phyloP scores from a whole-genome alignment of 2,888 invertebrate species.

The Platycheirus albimanus region DNA sequence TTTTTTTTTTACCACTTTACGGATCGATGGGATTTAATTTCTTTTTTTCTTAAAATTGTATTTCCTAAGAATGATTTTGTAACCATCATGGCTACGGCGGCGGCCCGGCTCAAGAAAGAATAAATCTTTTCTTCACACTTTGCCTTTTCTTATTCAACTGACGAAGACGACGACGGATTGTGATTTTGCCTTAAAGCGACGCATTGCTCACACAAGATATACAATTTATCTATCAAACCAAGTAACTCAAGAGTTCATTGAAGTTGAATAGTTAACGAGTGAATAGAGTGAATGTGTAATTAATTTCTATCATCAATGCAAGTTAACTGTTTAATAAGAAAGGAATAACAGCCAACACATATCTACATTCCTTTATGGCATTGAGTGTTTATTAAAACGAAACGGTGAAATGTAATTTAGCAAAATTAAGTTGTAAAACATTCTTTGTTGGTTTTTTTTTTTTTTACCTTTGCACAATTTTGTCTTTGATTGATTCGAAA shows the following conservation, averaged over 20 bases:
- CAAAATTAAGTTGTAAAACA: constrained; percentile 46
- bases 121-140: constrained; percentile 36
- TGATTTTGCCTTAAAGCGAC: neutral
- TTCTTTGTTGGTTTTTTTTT: constrained; percentile 1
- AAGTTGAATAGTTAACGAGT: neutral
- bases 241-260: constrained; percentile 19
- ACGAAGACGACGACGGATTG: neutral
- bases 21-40: constrained; percentile 51
- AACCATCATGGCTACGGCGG: too few species aligned
- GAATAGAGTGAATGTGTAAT: constrained; percentile 35
- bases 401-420: constrained; percentile 51
- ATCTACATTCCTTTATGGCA: constrained; percentile 8
- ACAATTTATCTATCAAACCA: too few species aligned
- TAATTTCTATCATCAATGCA: constrained; percentile 56
- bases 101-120: neutral
- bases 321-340: constrained; percentile 32
- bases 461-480: neutral
- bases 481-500: constrained; percentile 51
- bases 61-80: constrained; percentile 58
- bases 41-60: constrained; percentile 6
- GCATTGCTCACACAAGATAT: too few species aligned
- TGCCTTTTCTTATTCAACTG: constrained; percentile 8
- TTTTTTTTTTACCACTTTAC: constrained; percentile 46
- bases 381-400: constrained; percentile 19
- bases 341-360: constrained; percentile 22